A percentile compares a stretch with the other conserved stretches of the same genome.
phyloP scores from a whole-genome alignment of 2,888 invertebrate genomes.

The Crossocerus cetratus region DNA sequence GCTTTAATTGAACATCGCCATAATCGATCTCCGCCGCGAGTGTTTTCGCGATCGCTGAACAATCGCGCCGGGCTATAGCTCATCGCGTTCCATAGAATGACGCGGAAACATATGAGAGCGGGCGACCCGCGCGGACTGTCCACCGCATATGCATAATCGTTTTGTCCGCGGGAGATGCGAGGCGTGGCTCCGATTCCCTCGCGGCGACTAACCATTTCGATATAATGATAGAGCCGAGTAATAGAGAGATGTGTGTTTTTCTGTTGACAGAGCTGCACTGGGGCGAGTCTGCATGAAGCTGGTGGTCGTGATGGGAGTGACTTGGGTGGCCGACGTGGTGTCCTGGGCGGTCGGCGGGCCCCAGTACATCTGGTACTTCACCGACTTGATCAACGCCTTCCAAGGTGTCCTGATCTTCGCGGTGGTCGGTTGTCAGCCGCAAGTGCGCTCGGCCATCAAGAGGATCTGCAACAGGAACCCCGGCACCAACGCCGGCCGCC shows the following conservation, averaged over 20 bases:
- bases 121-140: too few species aligned
- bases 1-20: constrained; percentile 42
- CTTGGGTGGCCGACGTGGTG: constrained; percentile 88
- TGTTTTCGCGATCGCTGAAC: constrained; percentile 11
- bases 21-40: constrained; percentile 44
- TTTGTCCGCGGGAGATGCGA: too few species aligned
- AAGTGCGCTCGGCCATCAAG: constrained; percentile 85
- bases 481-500: constrained; percentile 79
- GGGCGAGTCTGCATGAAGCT: constrained; percentile 91
- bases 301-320: constrained; percentile 89
- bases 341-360: constrained; percentile 92
- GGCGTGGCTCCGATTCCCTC: too few species aligned
- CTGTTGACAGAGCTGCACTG: constrained; percentile 83
- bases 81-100: too few species aligned
- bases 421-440: constrained; percentile 93
- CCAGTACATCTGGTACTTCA: constrained; percentile 88
- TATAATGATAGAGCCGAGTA: too few species aligned
- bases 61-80: too few species aligned
- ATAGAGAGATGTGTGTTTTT: background rate
- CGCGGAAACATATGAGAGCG: too few species aligned
- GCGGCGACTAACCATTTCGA: too few species aligned
- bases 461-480: constrained; percentile 81
- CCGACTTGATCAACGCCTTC: constrained; percentile 90
- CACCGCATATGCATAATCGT: too few species aligned
- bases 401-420: constrained; percentile 94